phyloP scores from a whole-genome alignment of 2,797 vertebrate genomes.

The Eremophila alpestris region DNA sequence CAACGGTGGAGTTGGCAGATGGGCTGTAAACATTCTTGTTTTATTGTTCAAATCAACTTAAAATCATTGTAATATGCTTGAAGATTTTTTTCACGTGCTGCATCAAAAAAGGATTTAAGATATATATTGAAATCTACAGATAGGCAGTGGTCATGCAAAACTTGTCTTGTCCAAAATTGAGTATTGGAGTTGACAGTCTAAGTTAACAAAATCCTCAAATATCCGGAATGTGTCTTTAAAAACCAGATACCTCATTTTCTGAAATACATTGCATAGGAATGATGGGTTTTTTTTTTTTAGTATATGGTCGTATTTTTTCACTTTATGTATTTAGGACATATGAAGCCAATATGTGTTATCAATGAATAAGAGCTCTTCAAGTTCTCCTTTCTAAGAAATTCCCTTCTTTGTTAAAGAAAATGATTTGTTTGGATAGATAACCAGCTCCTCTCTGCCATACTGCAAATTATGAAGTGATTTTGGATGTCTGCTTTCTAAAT shows the following conservation, averaged over 20 bases:
- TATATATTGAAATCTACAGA: not conserved
- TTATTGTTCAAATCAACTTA: not conserved
- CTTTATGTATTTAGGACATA: constrained; percentile 8
- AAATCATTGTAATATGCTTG: not conserved
- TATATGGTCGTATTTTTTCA: not conserved
- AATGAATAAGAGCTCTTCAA: not conserved
- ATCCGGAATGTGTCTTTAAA: not conserved
- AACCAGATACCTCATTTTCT: not conserved
- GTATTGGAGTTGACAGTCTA: not conserved
- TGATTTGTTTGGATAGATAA: constrained; percentile 38
- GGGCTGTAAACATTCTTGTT: not conserved
- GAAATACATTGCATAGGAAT: not conserved
- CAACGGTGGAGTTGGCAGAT: not conserved
- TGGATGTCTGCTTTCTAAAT: constrained; percentile 37
- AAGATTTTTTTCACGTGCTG: not conserved
- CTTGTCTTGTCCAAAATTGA: not conserved
- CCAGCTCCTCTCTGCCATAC: not conserved
- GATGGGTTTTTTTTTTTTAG: not conserved
- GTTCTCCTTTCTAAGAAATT: constrained; percentile 1
- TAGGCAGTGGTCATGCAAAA: not conserved
- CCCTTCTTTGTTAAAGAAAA: not conserved
- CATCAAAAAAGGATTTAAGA: not conserved
- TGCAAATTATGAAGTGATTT: constrained; percentile 41
- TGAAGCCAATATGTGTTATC: not conserved
- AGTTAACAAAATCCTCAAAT: constrained; percentile 40